These are phyloP conservation scores for Hedya salicella DNA, from an alignment of 2,888 invertebrate species.

Conservation along the genomic window DNA sequence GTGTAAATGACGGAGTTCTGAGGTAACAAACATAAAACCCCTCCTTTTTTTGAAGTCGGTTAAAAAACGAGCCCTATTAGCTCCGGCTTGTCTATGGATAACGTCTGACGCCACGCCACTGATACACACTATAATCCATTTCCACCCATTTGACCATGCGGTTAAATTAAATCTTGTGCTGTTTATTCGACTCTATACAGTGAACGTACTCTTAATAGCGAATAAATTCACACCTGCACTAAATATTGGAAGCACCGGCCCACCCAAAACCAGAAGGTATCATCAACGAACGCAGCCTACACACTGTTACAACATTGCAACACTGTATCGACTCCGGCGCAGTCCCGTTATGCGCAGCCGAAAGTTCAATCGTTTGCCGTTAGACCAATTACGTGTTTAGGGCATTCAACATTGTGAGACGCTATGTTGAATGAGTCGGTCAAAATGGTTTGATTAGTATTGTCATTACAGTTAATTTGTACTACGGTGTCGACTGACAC, in stretches of 20 bases:
- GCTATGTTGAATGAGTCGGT: too few relatives aligned
- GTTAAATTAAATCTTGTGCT: neutral
- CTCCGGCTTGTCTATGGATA: too few relatives aligned
- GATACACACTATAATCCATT: too few relatives aligned
- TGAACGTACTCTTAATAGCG: neutral
- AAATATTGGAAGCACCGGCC: neutral
- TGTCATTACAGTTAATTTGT: too few relatives aligned
- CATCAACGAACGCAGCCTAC: neutral
- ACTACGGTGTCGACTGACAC: too few relatives aligned
- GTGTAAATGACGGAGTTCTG: too few relatives aligned
- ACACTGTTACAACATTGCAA: neutral
- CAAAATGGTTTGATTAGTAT: too few relatives aligned
- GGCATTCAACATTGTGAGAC: neutral
- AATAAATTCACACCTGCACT: conserved; percentile 9
- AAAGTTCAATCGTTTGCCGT: conserved; percentile 26
- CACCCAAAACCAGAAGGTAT: neutral
- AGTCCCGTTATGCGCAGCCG: conserved; percentile 18
- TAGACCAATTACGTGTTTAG: conserved; percentile 19
- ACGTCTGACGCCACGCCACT: too few relatives aligned
- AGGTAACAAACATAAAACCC: too few relatives aligned
- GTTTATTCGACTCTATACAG: neutral
- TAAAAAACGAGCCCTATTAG: too few relatives aligned
- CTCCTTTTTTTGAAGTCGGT: too few relatives aligned
- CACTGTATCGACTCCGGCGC: conserved; percentile 13
- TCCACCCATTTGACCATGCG: too few relatives aligned